Conservation (phyloP, 1,140 invertebrate species). For the Pantala flavescens region DNA sequence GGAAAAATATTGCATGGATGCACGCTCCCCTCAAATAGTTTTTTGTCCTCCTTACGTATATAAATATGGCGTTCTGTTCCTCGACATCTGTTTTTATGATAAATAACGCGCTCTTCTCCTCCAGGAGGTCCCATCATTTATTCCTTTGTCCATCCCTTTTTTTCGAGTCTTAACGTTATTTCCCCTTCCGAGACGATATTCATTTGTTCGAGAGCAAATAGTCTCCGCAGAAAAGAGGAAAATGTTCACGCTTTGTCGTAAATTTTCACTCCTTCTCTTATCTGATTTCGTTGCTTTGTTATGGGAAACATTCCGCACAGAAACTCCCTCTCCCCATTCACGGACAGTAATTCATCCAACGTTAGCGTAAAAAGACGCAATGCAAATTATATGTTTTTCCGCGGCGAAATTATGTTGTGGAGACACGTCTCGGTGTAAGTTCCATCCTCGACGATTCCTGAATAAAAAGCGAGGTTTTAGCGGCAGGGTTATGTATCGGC, state of each 20-base stretch:
- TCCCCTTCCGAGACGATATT: neutral
- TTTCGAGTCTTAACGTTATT: neutral
- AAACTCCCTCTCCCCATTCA: neutral
- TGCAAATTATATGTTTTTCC: no score
- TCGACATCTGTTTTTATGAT: neutral
- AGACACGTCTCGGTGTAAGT: no score
- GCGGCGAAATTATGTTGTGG: no score
- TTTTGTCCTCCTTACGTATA: neutral
- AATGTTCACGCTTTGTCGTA: neutral
- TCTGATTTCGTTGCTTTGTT: neutral
- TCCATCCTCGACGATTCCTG: no score
- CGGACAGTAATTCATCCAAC: no score
- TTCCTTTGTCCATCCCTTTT: neutral
- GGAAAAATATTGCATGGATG: neutral
- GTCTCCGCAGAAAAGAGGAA: neutral
- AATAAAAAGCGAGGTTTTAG: no score
- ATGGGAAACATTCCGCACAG: neutral
- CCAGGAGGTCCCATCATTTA: neutral
- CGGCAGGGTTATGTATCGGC: no score
- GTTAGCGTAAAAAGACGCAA: no score
- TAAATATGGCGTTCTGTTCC: neutral
- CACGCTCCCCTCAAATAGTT: neutral
- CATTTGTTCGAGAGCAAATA: constrained; percentile 7
- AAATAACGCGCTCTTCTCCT: neutral
- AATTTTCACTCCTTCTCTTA: neutral